Evolutionary conservation across 30 jellyfish, hydroid and myxozoan species (phyloP), one percentile per base, ranked within the genome.

Genomic region (Cassiopea andromeda): DNA sequence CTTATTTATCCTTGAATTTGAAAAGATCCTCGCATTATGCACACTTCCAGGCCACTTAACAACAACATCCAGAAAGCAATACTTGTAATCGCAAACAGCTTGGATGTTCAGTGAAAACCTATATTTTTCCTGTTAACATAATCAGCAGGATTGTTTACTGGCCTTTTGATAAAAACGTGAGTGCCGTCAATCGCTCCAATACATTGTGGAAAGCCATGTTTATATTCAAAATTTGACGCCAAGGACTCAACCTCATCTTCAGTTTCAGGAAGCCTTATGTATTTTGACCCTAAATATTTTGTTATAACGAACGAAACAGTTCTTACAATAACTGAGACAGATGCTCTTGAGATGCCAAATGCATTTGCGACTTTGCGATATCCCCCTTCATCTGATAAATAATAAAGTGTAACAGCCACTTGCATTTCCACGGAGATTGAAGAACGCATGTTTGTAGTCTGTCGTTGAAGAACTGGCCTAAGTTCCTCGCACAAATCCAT

Each of bases 41-140:
- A 88, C 96, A 59, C 87, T 14, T 1, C 87, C 92, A 17, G 87
- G 96, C 96, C 86, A 79, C 43, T 80, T 78, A 43, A 88, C 71
- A 3, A 80, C 96, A 48, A 72, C 96, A 78, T 78, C 92, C n/a
- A 87, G 43, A 68, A 87, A 83, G 44, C 87, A 60, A 57, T 83
- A 67, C 61, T 60, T 49, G 70, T 68, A 83, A 50, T 83, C 92
- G 69, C 92, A 67, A 13, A 46, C 64, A 16, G 92, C 84, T 19
- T 67, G 75, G 58, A 68, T 58, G 44, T 83, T 69, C 43, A 68
- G 12, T 49, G 92, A 83, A 70, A 68, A 83, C 48, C 75, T n/a
- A n/a, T 83, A 59, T 49, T 49, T 47, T 83, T 83, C 47, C 84
- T 46, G 46, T 83, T 83, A 5, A 68, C 1, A 54, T n/a, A 59